A percentile compares a stretch with the other conserved stretches of the same genome.
Conservation (phyloP, 2,888 invertebrate species). For the Andrena bucephala region DNA sequence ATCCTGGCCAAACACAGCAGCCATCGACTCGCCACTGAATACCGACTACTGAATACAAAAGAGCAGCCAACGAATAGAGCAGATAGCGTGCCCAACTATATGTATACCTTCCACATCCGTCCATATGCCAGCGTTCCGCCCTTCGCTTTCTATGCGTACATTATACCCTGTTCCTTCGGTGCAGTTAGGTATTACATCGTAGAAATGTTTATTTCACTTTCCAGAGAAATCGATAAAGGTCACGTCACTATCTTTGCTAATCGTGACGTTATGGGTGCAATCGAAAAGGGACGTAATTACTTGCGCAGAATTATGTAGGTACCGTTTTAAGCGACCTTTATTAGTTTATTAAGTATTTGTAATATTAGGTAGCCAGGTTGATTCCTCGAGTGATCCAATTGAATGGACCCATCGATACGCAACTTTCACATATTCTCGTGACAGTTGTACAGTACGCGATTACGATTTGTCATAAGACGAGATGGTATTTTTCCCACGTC, state of each 20-base stretch:
- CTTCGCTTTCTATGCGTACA: background rate
- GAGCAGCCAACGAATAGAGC: slow-evolving; percentile 52
- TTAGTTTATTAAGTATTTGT: too few relatives aligned
- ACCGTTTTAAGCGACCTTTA: too few relatives aligned
- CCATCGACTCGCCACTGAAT: slow-evolving; percentile 63
- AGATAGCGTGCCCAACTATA: slow-evolving; percentile 20
- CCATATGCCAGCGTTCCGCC: background rate
- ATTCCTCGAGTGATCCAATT: too few relatives aligned
- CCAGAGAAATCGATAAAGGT: background rate
- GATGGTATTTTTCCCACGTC: slow-evolving; percentile 18
- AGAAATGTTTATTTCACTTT: too few relatives aligned
- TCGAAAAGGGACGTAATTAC: too few relatives aligned
- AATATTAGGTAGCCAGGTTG: too few relatives aligned
- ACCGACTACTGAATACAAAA: slow-evolving; percentile 68
- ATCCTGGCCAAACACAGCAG: slow-evolving; percentile 71
- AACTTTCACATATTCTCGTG: background rate
- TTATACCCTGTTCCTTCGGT: too few relatives aligned
- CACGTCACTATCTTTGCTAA: too few relatives aligned
- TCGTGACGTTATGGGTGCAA: too few relatives aligned
- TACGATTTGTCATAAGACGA: background rate
- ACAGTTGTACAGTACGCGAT: background rate
- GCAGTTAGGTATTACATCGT: background rate
- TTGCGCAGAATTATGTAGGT: too few relatives aligned
- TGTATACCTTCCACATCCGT: background rate
- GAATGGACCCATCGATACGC: too few relatives aligned